Evolutionary conservation across 2,888 invertebrate genomes (phyloP).

Genomic region (Altica lythri): DNA sequence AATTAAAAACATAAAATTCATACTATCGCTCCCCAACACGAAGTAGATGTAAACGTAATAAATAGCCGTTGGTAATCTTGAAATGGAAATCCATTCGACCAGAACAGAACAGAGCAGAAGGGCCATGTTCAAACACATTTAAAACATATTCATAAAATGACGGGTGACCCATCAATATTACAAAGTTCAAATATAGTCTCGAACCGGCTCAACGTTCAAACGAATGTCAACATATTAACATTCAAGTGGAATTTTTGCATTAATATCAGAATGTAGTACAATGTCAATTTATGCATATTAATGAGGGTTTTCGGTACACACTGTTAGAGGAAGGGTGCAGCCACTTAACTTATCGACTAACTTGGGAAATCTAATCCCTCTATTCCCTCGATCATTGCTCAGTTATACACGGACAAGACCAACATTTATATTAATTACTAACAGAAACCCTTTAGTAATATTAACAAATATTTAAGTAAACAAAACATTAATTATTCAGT

Average conservation of each 20-base stretch:
- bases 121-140: slow-evolving; percentile 30
- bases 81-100: slow-evolving; percentile 50
- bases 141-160: slow-evolving; percentile 37
- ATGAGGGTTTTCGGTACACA: slow-evolving; percentile 41
- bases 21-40: slow-evolving; percentile 47
- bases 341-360: slow-evolving; percentile 36
- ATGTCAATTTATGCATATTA: slow-evolving; percentile 54
- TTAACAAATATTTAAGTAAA: too few species aligned
- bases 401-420: too few species aligned
- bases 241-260: slow-evolving; percentile 51
- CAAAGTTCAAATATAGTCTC: slow-evolving; percentile 43
- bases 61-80: slow-evolving; percentile 51
- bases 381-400: slow-evolving; percentile 1
- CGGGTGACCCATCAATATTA: slow-evolving; percentile 39
- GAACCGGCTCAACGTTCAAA: slow-evolving; percentile 31
- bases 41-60: slow-evolving; percentile 49
- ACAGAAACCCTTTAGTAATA: too few species aligned
- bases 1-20: slow-evolving; percentile 46
- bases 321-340: slow-evolving; percentile 34
- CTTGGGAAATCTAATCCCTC: slow-evolving; percentile 16
- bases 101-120: slow-evolving; percentile 23
- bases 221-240: slow-evolving; percentile 48
- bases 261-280: slow-evolving; percentile 47
- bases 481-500: too few species aligned
- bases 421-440: too few species aligned